Evolutionary conservation across 2,888 invertebrate genomes (phyloP).

Genomic region (Pandemis cinnamomeana): DNA sequence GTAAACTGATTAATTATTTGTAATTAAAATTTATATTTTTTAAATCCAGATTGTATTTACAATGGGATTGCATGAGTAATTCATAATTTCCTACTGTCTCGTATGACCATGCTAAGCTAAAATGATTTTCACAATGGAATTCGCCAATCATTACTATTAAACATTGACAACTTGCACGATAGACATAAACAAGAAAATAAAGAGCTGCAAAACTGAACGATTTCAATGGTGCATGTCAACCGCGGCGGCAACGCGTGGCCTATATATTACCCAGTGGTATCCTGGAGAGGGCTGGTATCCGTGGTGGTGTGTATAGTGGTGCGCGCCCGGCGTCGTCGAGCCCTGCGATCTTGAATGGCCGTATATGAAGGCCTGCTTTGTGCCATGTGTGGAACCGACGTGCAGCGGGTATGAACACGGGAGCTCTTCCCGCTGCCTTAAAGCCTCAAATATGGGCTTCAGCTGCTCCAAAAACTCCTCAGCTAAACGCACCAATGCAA

Average conservation of each 20-base stretch:
- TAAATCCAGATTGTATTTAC: constrained; percentile 14
- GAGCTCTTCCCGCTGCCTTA: constrained; percentile 95
- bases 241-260: constrained; percentile 71
- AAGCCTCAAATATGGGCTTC: constrained; percentile 97
- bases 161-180: constrained; percentile 65
- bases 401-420: constrained; percentile 96
- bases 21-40: background rate
- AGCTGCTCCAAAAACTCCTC: constrained; percentile 97
- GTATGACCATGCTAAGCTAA: constrained; percentile 66
- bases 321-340: constrained; percentile 86
- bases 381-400: constrained; percentile 89
- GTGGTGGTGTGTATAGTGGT: constrained; percentile 86
- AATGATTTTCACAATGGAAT: constrained; percentile 51
- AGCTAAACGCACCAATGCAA: constrained; percentile 87
- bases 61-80: constrained; percentile 4
- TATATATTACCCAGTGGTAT: constrained; percentile 89
- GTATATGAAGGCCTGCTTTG: constrained; percentile 85
- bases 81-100: constrained; percentile 12
- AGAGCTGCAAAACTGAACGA: constrained; percentile 58
- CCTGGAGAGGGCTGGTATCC: constrained; percentile 89
- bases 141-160: constrained; percentile 52
- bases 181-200: constrained; percentile 56
- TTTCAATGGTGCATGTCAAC: constrained; percentile 58
- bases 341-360: constrained; percentile 86
- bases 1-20: no score